Percentiles rank a stretch among this genome's conserved stretches.
Evolutionary conservation across 2,888 invertebrate genomes (phyloP).

Genomic region (Orgyia antiqua): DNA sequence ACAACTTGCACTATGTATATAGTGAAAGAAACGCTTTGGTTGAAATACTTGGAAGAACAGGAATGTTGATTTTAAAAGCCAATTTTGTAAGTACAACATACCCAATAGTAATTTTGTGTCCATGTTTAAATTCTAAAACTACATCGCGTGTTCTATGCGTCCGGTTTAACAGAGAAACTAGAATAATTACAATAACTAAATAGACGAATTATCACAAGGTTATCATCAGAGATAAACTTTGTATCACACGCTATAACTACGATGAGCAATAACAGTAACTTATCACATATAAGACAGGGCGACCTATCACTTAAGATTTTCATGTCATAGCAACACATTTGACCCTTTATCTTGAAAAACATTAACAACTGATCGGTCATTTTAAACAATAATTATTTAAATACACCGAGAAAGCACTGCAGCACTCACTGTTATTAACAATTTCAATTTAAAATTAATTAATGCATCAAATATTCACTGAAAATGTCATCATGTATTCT

Average conservation of each 20-base stretch:
- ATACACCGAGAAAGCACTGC: background rate
- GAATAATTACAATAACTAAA: conserved; percentile 35
- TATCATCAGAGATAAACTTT: conserved; percentile 42
- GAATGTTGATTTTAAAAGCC: conserved; percentile 15
- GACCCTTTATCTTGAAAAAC: conserved; percentile 17
- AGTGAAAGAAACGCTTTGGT: conserved; percentile 16
- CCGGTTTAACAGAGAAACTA: conserved; percentile 47
- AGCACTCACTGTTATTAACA: conserved; percentile 1
- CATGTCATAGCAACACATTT: conserved; percentile 8
- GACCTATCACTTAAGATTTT: conserved; percentile 1
- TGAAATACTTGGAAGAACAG: conserved; percentile 22
- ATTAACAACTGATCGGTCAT: background rate
- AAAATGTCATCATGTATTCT: background rate
- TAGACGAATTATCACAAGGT: conserved; percentile 62
- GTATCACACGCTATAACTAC: conserved; percentile 24
- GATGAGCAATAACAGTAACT: conserved; percentile 19
- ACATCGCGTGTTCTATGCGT: conserved; percentile 73
- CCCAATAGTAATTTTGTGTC: conserved; percentile 57
- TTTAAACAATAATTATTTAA: conserved; percentile 2
- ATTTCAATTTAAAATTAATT: background rate
- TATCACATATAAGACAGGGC: conserved; percentile 19
- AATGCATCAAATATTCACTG: background rate
- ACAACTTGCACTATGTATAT: conserved; percentile 4
- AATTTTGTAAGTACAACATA: conserved; percentile 60
- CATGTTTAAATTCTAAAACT: conserved; percentile 28